Percentiles rank a stretch among this genome's conserved stretches.
phyloP scores from a whole-genome alignment of 2,113 vertebrate genomes.

The Cinclus mexicanus region DNA sequence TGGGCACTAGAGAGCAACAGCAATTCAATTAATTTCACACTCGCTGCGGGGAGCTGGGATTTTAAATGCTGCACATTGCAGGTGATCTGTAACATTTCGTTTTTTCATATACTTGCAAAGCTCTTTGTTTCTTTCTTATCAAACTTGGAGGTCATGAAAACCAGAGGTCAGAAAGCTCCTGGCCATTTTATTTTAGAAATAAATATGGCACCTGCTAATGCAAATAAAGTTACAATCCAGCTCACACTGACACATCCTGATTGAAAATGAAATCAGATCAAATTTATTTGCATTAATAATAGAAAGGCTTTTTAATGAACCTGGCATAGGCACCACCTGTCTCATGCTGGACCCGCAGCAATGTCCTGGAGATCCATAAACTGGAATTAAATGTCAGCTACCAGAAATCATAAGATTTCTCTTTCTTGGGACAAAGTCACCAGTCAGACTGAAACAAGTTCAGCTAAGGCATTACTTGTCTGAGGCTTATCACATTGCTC shows the following conservation, averaged over 20 bases:
- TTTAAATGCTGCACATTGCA: slow-evolving; percentile 54
- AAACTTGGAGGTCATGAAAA: slow-evolving; percentile 19
- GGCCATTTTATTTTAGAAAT: slow-evolving; percentile 34
- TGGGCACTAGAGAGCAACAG: slow-evolving; percentile 64
- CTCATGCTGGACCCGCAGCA: background rate
- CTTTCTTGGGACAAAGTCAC: background rate
- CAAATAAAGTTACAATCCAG: background rate
- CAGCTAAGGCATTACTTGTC: background rate
- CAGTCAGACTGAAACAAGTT: background rate
- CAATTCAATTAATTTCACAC: slow-evolving; percentile 69
- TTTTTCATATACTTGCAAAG: slow-evolving; percentile 11
- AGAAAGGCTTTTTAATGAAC: background rate
- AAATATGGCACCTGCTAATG: slow-evolving; percentile 9
- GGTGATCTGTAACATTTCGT: slow-evolving; percentile 48
- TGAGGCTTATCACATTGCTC: background rate
- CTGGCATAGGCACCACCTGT: background rate
- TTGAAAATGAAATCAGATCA: slow-evolving; percentile 6
- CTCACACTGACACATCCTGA: slow-evolving; percentile 26
- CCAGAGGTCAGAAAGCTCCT: slow-evolving; percentile 33
- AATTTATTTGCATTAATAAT: background rate
- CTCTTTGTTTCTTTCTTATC: slow-evolving; percentile 43
- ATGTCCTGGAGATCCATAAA: background rate
- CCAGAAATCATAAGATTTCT: background rate
- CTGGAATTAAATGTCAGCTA: background rate
- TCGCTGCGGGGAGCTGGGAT: slow-evolving; percentile 41